Evolutionary conservation across 2,888 invertebrate species (phyloP), one percentile per base, ranked within the genome.

Genomic region (Microctonus hyperodae): DNA sequence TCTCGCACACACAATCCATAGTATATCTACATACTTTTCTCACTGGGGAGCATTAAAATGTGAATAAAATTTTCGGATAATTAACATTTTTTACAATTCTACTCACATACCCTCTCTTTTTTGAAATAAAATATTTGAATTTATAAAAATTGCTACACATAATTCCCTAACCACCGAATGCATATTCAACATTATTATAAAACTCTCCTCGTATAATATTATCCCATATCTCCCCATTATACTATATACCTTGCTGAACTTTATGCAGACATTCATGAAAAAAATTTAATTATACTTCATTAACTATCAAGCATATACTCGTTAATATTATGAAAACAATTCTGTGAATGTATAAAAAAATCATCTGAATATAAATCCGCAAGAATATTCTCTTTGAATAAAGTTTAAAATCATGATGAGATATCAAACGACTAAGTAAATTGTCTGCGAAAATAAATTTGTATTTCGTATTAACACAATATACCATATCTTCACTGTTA

Each of bases 11-110:
- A 64, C 64, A 53, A 53, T 53, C 3, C n/a, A 53, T 53, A 53
- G 25, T 7, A 53, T n/a, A 11, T 25, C 53, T 9, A 53, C n/a
- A 25, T 25, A 53, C 25, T 25, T 20, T 64, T 58, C 31, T 64
- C 33, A 37, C 56, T 53, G 10, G 28, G 44, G 37, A 51, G 44
- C 25, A 58, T 48, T 61, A 44, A 62, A 62, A 62, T 33, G 58
- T 55, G 67, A 67, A 67, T 67, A 63, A 58, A 63, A 63, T 63
- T 67, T 63, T 67, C 40, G 20, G 58, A 31, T 53, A 63, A 67
- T 67, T 59, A 67, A 67, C 51, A 63, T 63, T 67, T 51, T 67
- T 67, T 31, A 62, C 37, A 55, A 50, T 61, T 20, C 11, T 23
- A 16, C n/a, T n/a, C n/a, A n/a, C n/a, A n/a, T n/a, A n/a, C n/a